Conservation (phyloP, 2,888 invertebrate genomes). For the Endomychus coccineus region DNA sequence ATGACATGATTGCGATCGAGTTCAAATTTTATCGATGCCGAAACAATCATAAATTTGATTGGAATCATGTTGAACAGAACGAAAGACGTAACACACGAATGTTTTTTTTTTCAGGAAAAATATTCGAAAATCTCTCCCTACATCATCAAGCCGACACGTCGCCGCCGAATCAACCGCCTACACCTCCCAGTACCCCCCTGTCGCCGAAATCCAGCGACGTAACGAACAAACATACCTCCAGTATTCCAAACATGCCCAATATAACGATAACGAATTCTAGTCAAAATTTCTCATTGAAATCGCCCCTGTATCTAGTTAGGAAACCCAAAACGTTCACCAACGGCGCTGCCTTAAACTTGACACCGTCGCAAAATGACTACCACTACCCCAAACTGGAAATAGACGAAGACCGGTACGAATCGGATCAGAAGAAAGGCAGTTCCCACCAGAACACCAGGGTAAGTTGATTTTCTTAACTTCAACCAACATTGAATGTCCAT, state of each 20-base stretch:
- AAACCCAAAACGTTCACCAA: slow-evolving; percentile 8
- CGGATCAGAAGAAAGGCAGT: too few species aligned
- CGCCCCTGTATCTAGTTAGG: slow-evolving; percentile 13
- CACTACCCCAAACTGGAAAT: neutral
- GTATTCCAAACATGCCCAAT: slow-evolving; percentile 30
- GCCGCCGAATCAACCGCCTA: slow-evolving; percentile 45
- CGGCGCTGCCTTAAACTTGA: slow-evolving; percentile 2
- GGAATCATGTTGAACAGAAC: too few species aligned
- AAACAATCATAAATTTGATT: too few species aligned
- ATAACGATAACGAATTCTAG: slow-evolving; percentile 35
- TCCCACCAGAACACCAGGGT: slow-evolving; percentile 3
- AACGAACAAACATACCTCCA: slow-evolving; percentile 25
- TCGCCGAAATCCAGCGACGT: slow-evolving; percentile 37
- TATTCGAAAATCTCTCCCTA: slow-evolving; percentile 43
- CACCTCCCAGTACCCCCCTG: slow-evolving; percentile 46
- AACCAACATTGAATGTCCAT: too few species aligned
- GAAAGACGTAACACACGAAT: too few species aligned
- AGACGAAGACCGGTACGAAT: neutral
- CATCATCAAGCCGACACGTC: slow-evolving; percentile 21
- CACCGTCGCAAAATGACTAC: slow-evolving; percentile 1
- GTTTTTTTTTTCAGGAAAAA: slow-evolving; percentile 42
- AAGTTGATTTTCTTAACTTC: too few species aligned
- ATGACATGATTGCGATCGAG: too few species aligned
- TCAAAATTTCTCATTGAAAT: slow-evolving; percentile 27
- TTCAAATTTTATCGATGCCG: too few species aligned